A percentile compares a stretch with the other conserved stretches of the same genome.
These are phyloP conservation scores for Athalia cordata DNA, from an alignment of 2,888 invertebrate genomes.

Conservation along the genomic window DNA sequence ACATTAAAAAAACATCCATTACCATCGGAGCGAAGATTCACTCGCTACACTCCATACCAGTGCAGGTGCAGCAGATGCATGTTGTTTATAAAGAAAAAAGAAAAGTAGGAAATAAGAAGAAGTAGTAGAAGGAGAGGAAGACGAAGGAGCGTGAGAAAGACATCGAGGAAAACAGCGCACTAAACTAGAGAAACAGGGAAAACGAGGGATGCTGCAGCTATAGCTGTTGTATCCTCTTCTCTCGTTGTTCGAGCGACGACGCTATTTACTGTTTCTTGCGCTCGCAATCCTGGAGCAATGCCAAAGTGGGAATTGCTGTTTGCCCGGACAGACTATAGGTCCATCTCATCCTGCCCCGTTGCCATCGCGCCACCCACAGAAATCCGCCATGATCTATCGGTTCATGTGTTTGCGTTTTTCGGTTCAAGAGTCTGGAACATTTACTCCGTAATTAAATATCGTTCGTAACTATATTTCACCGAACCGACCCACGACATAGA, in stretches of 20 bases:
- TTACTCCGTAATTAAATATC: too few relatives aligned
- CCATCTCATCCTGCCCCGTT: background rate
- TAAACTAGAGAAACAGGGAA: background rate
- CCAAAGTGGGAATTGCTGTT: slow-evolving; percentile 43
- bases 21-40: slow-evolving; percentile 30
- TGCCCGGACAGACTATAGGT: slow-evolving; percentile 16
- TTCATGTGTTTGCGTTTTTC: background rate
- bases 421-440: background rate
- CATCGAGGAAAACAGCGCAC: background rate
- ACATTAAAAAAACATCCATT: slow-evolving; percentile 32
- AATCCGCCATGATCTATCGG: slow-evolving; percentile 30
- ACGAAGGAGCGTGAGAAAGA: background rate
- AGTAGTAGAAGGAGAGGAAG: background rate
- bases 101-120: background rate
- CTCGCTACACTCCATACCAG: background rate
- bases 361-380: slow-evolving; percentile 18
- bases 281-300: slow-evolving; percentile 19
- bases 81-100: background rate
- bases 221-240: background rate
- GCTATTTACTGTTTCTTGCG: slow-evolving; percentile 37
- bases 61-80: background rate
- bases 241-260: background rate
- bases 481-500: too few relatives aligned
- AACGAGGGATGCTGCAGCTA: background rate
- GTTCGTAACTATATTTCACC: too few relatives aligned